Evolutionary conservation across 2,113 vertebrate genomes (phyloP).

Genomic region (Uria aalge): DNA sequence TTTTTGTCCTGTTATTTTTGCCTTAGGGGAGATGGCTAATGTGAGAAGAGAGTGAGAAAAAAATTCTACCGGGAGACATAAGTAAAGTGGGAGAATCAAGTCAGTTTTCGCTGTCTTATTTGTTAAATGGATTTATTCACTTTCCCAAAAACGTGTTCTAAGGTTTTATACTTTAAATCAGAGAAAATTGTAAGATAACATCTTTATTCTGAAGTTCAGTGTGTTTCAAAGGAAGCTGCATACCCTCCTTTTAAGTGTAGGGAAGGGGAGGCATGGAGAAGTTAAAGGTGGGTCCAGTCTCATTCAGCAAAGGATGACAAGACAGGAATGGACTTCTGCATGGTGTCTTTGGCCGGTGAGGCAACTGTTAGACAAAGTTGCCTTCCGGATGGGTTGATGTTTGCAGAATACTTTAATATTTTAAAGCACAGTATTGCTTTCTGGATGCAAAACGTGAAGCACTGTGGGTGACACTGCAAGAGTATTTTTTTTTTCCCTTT

Average conservation of each 20-base stretch:
- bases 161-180: not conserved
- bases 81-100: not conserved
- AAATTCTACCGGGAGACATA: not conserved
- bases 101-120: not conserved
- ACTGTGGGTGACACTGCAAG: not conserved
- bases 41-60: not conserved
- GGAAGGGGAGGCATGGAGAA: not conserved
- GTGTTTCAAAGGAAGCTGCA: not conserved
- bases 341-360: not conserved
- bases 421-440: not conserved
- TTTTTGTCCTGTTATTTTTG: not conserved
- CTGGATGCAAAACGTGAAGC: not conserved
- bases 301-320: not conserved
- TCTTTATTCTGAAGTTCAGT: not conserved
- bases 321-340: not conserved
- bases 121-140: not conserved
- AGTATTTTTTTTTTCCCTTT: not conserved
- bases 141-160: not conserved
- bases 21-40: not conserved
- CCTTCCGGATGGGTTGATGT: rapidly evolving
- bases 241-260: not conserved
- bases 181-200: not conserved
- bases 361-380: not conserved
- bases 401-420: not conserved
- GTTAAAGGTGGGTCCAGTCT: not conserved